Evolutionary conservation across 2,113 vertebrate species (phyloP).

Genomic region (Synchiropus splendidus): DNA sequence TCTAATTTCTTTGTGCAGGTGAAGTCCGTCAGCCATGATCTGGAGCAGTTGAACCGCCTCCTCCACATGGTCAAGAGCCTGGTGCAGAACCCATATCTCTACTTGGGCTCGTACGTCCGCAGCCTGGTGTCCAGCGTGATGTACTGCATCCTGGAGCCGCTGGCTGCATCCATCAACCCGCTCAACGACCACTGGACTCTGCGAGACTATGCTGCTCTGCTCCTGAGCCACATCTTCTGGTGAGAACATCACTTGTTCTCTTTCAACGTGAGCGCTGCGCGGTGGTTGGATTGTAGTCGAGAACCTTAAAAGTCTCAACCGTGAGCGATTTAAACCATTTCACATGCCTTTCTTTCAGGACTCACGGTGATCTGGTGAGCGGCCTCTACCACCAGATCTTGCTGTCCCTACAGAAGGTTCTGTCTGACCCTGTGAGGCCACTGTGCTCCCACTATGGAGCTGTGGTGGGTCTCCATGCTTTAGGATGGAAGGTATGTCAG

Average conservation of each 20-base stretch:
- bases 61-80: slow-evolving; percentile 85
- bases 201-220: slow-evolving; percentile 79
- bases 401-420: slow-evolving; percentile 84
- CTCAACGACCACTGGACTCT: slow-evolving; percentile 96
- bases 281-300: too few relatives aligned
- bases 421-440: slow-evolving; percentile 83
- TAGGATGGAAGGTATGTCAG: slow-evolving; percentile 81
- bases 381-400: slow-evolving; percentile 86
- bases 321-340: too few relatives aligned
- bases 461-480: slow-evolving; percentile 83
- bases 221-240: slow-evolving; percentile 90
- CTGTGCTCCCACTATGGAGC: slow-evolving; percentile 92
- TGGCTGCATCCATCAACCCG: slow-evolving; percentile 90
- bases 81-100: slow-evolving; percentile 83
- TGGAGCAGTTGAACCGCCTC: slow-evolving; percentile 84
- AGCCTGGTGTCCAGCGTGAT: slow-evolving; percentile 86
- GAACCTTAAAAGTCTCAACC: too few relatives aligned
- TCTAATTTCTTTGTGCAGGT: slow-evolving; percentile 58
- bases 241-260: slow-evolving; percentile 26
- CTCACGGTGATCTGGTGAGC: slow-evolving; percentile 79
- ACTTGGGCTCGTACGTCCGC: slow-evolving; percentile 81
- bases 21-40: slow-evolving; percentile 85
- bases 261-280: too few relatives aligned
- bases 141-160: slow-evolving; percentile 87
- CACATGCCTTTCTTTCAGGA: slow-evolving; percentile 61